Percentiles rank a stretch among this genome's conserved stretches.
Conservation (phyloP, 2,113 vertebrate species). For the Gracilinanus agilis region DNA sequence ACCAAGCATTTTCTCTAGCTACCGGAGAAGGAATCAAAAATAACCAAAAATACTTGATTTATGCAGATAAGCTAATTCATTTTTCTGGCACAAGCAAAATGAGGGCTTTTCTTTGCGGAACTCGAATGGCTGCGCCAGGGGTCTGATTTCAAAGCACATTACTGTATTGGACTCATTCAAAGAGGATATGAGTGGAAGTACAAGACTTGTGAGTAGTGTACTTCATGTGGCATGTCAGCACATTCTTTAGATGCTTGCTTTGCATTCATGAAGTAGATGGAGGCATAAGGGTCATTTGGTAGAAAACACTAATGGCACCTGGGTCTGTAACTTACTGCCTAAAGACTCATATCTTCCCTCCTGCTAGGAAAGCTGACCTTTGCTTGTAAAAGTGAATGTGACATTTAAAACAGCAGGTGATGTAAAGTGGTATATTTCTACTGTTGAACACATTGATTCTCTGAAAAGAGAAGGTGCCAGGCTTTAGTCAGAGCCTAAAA, state of each 20-base stretch:
- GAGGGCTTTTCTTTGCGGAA: slow-evolving; percentile 9
- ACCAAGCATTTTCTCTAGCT: slow-evolving; percentile 41
- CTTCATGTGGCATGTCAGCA: neutral
- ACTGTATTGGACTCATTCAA: neutral
- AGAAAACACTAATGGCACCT: neutral
- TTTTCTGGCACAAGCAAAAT: neutral
- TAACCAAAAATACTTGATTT: neutral
- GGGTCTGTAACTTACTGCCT: neutral
- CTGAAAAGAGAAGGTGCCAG: neutral
- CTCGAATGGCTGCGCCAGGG: neutral
- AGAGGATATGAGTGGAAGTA: neutral
- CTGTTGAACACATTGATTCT: neutral
- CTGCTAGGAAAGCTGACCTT: neutral
- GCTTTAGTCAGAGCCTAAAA: neutral
- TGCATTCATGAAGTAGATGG: neutral
- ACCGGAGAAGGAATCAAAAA: slow-evolving; percentile 23
- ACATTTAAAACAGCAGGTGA: neutral
- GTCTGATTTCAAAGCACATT: neutral
- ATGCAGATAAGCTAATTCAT: slow-evolving; percentile 33
- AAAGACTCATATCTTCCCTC: neutral
- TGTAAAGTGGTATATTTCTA: neutral
- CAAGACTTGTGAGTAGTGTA: neutral
- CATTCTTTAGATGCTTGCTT: neutral
- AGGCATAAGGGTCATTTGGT: neutral
- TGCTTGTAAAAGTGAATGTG: neutral